Conservation (phyloP, 64 coral and sea anemone genomes). For the Dendrophyllia cribrosa region DNA sequence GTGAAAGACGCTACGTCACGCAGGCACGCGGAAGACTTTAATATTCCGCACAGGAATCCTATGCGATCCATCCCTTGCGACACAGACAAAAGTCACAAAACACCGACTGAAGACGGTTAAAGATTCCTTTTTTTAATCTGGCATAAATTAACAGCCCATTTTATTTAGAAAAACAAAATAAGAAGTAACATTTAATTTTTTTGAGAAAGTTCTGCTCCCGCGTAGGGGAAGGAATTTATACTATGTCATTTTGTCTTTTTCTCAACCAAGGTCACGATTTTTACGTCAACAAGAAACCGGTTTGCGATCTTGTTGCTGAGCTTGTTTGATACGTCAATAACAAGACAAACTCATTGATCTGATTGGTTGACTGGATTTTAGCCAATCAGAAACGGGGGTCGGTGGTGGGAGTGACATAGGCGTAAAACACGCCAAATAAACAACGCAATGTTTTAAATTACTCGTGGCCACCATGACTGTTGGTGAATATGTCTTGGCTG, state of each 20-base stretch:
- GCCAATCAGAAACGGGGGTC: conserved; percentile 19
- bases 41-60: too few species aligned
- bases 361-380: neutral
- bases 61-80: too few species aligned
- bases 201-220: too few species aligned
- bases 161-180: too few species aligned
- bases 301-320: neutral
- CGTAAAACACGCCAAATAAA: conserved; percentile 39
- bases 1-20: too few species aligned
- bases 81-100: neutral
- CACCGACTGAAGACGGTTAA: neutral
- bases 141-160: too few species aligned
- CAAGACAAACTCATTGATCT: neutral
- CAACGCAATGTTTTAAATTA: neutral
- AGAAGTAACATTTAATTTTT: too few species aligned
- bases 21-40: too few species aligned
- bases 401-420: conserved; percentile 32
- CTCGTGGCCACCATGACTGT: neutral
- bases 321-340: neutral
- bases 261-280: neutral
- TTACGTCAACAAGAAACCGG: neutral
- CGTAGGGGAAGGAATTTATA: neutral
- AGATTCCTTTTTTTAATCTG: neutral
- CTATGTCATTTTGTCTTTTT: neutral
- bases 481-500: neutral